Conservation (phyloP, 1,140 invertebrate species). For the Popillia japonica region DNA sequence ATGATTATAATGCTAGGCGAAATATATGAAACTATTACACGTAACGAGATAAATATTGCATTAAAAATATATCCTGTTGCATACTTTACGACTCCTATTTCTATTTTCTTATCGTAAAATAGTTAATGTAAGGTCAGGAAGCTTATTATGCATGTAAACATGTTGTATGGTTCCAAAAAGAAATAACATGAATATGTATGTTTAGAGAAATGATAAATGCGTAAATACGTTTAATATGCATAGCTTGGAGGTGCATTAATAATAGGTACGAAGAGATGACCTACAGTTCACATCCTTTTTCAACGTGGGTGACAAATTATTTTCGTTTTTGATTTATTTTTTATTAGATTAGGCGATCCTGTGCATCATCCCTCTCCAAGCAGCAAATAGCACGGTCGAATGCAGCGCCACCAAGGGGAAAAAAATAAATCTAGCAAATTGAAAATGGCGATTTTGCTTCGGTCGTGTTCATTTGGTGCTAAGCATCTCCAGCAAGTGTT, state of each 20-base stretch:
- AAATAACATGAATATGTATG: conserved; percentile 24
- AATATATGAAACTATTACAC: neutral
- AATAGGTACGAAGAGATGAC: neutral
- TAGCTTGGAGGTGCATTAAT: neutral
- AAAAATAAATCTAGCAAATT: conserved; percentile 40
- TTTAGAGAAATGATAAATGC: neutral
- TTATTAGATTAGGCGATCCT: conserved; percentile 20
- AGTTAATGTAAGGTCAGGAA: conserved; percentile 3
- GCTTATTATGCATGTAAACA: neutral
- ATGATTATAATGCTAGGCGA: neutral
- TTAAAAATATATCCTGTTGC: too few relatives aligned
- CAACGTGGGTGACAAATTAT: conserved; percentile 27
- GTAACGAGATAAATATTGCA: too few relatives aligned
- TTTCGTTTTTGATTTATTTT: conserved; percentile 16
- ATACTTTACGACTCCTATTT: neutral
- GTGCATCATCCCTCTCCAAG: conserved; percentile 34
- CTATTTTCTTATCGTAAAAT: neutral
- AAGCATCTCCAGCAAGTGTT: conserved; percentile 45
- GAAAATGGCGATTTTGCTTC: conserved; percentile 58
- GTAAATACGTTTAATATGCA: neutral
- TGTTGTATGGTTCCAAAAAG: neutral
- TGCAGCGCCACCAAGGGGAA: conserved; percentile 42
- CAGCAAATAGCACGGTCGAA: conserved; percentile 1
- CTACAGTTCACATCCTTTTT: neutral
- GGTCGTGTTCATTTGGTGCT: conserved; percentile 54